A percentile compares a stretch with the other conserved stretches of the same genome.
Evolutionary conservation across 2,888 invertebrate species (phyloP).

Genomic region (Mantis religiosa): DNA sequence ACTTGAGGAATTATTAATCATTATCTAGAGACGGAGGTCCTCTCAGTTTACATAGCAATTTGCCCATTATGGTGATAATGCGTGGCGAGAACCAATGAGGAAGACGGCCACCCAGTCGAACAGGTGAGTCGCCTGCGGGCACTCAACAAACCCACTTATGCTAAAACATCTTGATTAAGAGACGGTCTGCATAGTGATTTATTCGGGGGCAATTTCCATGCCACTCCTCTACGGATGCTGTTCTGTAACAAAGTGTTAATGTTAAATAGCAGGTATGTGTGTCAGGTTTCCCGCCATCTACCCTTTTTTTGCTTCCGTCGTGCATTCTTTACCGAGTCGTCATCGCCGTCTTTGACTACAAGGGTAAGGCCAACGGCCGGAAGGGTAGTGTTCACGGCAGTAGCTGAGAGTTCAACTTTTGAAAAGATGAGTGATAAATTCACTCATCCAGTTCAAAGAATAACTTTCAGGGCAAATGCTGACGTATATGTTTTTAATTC

Average conservation of each 20-base stretch:
- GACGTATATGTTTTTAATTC: too few relatives aligned
- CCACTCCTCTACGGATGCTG: not conserved
- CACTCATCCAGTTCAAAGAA: too few relatives aligned
- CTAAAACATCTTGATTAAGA: slow-evolving; percentile 21
- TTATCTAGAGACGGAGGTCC: not conserved
- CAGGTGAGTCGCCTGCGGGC: not conserved
- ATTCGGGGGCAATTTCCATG: not conserved
- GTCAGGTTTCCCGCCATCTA: not conserved
- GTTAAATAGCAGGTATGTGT: not conserved
- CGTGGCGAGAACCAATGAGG: not conserved
- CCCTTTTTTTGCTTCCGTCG: not conserved
- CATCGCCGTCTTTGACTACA: not conserved
- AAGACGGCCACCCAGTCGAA: not conserved
- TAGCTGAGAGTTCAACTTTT: not conserved
- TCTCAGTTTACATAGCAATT: not conserved
- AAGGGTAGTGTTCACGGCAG: not conserved
- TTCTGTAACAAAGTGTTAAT: not conserved
- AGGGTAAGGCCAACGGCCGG: not conserved
- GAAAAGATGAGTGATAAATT: too few relatives aligned
- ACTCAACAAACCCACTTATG: slow-evolving; percentile 13
- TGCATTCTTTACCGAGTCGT: not conserved
- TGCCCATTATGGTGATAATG: not conserved
- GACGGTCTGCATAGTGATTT: slow-evolving; percentile 10
- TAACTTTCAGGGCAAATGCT: too few relatives aligned
- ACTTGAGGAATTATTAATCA: not conserved